phyloP scores from a whole-genome alignment of 2,113 vertebrate species.

The Amphilophus citrinellus region DNA sequence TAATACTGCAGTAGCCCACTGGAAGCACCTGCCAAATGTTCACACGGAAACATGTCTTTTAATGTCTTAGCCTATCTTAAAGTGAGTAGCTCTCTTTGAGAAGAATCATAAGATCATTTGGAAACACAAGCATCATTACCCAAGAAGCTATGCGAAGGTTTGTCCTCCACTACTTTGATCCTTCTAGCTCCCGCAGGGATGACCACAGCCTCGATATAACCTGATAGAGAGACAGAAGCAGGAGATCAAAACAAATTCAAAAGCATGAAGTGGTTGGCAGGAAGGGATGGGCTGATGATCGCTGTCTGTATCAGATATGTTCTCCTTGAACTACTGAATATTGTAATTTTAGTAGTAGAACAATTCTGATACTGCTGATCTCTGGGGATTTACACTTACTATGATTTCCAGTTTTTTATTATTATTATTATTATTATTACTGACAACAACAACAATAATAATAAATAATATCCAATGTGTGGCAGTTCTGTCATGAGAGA shows the following conservation, averaged over 20 bases:
- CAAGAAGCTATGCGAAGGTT: constrained; percentile 96
- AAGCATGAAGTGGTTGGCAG: neutral
- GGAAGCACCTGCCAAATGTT: neutral
- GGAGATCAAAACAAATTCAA: constrained; percentile 2
- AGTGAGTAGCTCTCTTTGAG: neutral
- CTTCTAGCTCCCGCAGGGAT: constrained; percentile 94
- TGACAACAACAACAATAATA: too few species aligned
- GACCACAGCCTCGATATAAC: constrained; percentile 94
- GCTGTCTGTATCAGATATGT: neutral
- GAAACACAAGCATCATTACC: constrained; percentile 82
- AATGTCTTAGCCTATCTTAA: neutral
- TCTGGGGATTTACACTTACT: too few species aligned
- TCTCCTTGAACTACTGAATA: too few species aligned
- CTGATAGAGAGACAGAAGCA: constrained; percentile 72
- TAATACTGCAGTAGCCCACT: neutral
- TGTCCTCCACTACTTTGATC: constrained; percentile 96
- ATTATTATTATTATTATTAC: too few species aligned
- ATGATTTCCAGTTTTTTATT: too few species aligned
- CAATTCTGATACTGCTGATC: too few species aligned
- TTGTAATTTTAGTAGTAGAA: too few species aligned
- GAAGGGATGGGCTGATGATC: neutral
- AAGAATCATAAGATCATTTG: neutral
- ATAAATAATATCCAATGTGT: too few species aligned
- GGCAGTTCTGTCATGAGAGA: too few species aligned
- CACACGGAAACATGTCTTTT: neutral